Conservation (phyloP, 2,797 vertebrate species). For the Coreius guichenoti region DNA sequence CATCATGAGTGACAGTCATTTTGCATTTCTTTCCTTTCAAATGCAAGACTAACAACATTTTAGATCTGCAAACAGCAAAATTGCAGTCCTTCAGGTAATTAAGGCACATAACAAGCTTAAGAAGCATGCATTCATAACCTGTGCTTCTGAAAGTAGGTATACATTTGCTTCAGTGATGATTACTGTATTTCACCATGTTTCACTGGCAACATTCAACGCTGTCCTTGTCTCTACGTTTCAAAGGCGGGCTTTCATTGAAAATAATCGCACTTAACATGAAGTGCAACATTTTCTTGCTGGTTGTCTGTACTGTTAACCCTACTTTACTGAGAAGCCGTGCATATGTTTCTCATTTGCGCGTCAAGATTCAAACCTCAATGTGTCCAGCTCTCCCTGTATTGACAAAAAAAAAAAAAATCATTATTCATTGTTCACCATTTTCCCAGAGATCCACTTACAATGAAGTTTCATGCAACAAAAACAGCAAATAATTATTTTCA, state of each 20-base stretch:
- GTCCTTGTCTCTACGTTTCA: slow-evolving; percentile 5
- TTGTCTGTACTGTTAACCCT: background rate
- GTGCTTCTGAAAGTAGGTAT: background rate
- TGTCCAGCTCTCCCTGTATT: background rate
- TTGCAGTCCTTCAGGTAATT: slow-evolving; percentile 12
- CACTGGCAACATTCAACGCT: background rate
- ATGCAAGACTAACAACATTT: slow-evolving; percentile 8
- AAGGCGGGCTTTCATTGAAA: background rate
- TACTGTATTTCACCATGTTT: background rate
- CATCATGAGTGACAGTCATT: background rate
- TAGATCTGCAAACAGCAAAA: slow-evolving; percentile 4
- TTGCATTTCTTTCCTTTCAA: slow-evolving; percentile 15
- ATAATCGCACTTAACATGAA: background rate
- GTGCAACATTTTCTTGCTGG: background rate
- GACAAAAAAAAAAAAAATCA: background rate
- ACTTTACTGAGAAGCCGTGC: background rate
- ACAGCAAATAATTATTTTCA: background rate
- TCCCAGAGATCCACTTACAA: background rate
- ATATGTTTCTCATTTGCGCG: background rate
- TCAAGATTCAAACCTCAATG: background rate
- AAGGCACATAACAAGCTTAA: slow-evolving; percentile 2
- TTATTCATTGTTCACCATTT: background rate
- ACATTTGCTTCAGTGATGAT: background rate
- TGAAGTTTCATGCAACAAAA: background rate
- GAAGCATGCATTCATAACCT: background rate